Evolutionary conservation across 1,140 invertebrate species (phyloP), one percentile per base, ranked within the genome.

Genomic region (Drosophila kurseongensis): DNA sequence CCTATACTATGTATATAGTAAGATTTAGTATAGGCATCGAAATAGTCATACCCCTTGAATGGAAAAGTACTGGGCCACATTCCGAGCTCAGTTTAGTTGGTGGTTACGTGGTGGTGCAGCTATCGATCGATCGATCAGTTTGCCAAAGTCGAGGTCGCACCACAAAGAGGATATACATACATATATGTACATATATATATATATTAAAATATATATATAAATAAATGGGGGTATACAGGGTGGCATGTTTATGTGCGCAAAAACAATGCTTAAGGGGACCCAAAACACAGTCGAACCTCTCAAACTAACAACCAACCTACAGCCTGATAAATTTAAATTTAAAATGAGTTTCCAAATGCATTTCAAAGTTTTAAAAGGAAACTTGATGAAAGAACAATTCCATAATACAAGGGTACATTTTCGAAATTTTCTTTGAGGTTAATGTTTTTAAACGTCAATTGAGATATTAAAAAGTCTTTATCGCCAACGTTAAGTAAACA

Each of bases 101-200:
- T 63, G 56, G 61, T 65, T 62, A 61, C 63, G 63, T 61, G 58
- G 58, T 51, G 47, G 58, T 61, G 47, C 45, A 51, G 52, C 52
- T 61, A 32, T 23, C 45, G 38, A 44, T 58, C 52, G 74, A 90
- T 81, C 69, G 80, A 80, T 90, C 77, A 66, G 73, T 69, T 78
- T 52, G 60, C 62, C 72, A 85, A 85, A 81, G 82, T 86, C 75
- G 78, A 75, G 77, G 85, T 75, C 78, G 67, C 42, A 75, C 48
- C 32, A 55, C 62, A 73, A 42, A 55, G 23, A 65, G 10, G 36
- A 23, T 23, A 23, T 4, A 23, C 23, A 23, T 23, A 23, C 2
- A 23, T 32, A n/a, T 32, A 27, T n/a, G 13, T 12, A 16, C 9
- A 4, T 32, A 40, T 16, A 44, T 16, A 41, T 7, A 44, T 62